Conservation (phyloP, 2,113 vertebrate species). For the Xiphophorus hellerii region DNA sequence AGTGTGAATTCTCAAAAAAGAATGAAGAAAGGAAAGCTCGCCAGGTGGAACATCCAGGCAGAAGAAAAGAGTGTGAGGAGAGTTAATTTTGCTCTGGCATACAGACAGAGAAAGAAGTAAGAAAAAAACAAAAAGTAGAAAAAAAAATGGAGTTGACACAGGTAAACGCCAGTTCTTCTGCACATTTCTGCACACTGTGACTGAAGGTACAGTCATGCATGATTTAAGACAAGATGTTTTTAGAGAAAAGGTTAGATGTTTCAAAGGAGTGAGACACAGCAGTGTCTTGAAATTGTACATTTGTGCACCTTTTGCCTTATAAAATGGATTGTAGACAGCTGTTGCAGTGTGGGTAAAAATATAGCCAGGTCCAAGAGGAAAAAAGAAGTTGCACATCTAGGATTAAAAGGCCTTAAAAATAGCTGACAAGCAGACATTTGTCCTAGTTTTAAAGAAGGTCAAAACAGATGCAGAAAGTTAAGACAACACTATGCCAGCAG, state of each 20-base stretch:
- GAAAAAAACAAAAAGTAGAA: slow-evolving; percentile 7
- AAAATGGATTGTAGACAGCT: slow-evolving; percentile 36
- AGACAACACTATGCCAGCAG: neutral
- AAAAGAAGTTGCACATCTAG: slow-evolving; percentile 32
- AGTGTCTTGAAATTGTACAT: slow-evolving; percentile 11
- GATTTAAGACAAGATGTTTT: slow-evolving; percentile 59
- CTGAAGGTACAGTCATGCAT: slow-evolving; percentile 57
- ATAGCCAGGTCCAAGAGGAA: slow-evolving; percentile 7
- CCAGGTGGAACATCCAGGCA: slow-evolving; percentile 9
- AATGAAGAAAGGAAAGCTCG: slow-evolving; percentile 5
- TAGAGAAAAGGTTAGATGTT: slow-evolving; percentile 38
- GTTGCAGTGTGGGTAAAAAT: slow-evolving; percentile 5
- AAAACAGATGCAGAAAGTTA: slow-evolving; percentile 14
- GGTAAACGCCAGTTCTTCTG: slow-evolving; percentile 38
- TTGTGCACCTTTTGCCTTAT: slow-evolving; percentile 23
- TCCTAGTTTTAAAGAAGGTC: slow-evolving; percentile 3
- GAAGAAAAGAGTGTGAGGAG: neutral
- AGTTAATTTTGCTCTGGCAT: slow-evolving; percentile 24
- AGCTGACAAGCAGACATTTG: neutral
- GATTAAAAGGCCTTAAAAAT: neutral
- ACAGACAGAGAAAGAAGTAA: slow-evolving; percentile 1
- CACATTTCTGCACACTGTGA: slow-evolving; percentile 20
- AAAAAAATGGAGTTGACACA: slow-evolving; percentile 28
- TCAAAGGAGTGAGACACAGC: slow-evolving; percentile 18
- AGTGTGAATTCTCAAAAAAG: slow-evolving; percentile 2